Base-by-base conservation (phyloP, 2,113 vertebrate genomes). In the Cebidichthys violaceus region DNA sequence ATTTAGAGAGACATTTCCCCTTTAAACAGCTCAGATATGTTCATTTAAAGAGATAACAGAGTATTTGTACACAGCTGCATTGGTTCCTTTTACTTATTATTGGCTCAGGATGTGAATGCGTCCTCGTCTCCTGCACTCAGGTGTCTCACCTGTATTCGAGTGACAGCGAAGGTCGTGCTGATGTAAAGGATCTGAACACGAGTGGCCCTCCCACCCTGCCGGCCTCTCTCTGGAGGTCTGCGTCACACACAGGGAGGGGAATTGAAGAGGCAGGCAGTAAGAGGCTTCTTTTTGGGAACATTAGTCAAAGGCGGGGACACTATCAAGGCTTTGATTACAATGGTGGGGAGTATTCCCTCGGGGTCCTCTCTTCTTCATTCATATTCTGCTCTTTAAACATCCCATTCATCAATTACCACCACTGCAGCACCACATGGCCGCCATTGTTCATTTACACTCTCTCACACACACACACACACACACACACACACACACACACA, bases 271-370 rank as follows among this genome's bases (percentile, higher is more conserved):
- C 73, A 74, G 61, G 50, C 79, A 47, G 37, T 87, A 81, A 81
- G 85, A 84, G 71, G 81, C 64, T 77, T 71, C 83, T 84, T 86
- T 84, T 88, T 84, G 68, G 79, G 75, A 66, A 9, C 87, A 89
- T 91, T 91, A 89, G 85, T 91, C 90, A 89, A 80, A 91, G 86
- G 81, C 77, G 43, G 85, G 87, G 83, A 86, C 85, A 84, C 90
- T 75, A 88, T 89, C 75, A 86, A 55, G 83, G 81, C 87, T 86
- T 70, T 91, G 87, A 89, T 88, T 88, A 88, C 81, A 84, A 64
- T 50, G 69, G 73, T 74, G 81, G 35, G 71, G 72, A 84, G 64
- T 20, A 65, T 79, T 61, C 83, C 87, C 87, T n/a, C 69, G 18
- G 85, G 81, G 54, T 47, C 22, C 71, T 55, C 83, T 82, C 79